A percentile compares a stretch with the other conserved stretches of the same genome.
phyloP scores from a whole-genome alignment of 2,888 invertebrate species.

The Athalia circularis region DNA sequence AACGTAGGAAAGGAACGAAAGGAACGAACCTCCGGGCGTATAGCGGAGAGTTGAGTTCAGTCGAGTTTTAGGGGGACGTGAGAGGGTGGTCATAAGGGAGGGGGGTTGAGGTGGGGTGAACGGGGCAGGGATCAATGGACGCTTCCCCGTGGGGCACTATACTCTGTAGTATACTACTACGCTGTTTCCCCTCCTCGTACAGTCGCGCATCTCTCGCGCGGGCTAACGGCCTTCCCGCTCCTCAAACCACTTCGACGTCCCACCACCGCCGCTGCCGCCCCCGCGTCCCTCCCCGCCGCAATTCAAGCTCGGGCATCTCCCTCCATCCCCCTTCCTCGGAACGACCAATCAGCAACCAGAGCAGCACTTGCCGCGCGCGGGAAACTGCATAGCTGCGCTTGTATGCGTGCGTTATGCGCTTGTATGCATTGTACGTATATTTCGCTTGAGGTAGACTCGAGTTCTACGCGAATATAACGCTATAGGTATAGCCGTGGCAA shows the following conservation, averaged over 20 bases:
- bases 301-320: not conserved
- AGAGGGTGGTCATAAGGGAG: constrained; percentile 33
- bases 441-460: too few relatives aligned
- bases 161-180: constrained; percentile 62
- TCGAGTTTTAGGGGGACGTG: constrained; percentile 8
- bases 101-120: constrained; percentile 46
- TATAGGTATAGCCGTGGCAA: too few relatives aligned
- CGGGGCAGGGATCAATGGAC: constrained; percentile 68
- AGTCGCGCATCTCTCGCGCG: constrained; percentile 51
- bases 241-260: not conserved
- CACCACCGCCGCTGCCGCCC: not conserved
- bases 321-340: constrained; percentile 49
- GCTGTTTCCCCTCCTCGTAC: constrained; percentile 28
- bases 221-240: constrained; percentile 61
- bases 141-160: constrained; percentile 68
- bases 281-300: constrained; percentile 50
- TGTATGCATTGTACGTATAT: not conserved
- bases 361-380: constrained; percentile 68
- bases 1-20: too few relatives aligned
- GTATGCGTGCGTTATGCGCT: not conserved
- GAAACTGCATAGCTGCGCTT: constrained; percentile 57
- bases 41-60: not conserved
- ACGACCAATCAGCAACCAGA: constrained; percentile 58
- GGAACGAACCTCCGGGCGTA: constrained; percentile 12
- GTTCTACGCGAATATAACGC: too few relatives aligned